Base-by-base conservation (phyloP, 2,113 vertebrate species). In the Elanoides forficatus region DNA sequence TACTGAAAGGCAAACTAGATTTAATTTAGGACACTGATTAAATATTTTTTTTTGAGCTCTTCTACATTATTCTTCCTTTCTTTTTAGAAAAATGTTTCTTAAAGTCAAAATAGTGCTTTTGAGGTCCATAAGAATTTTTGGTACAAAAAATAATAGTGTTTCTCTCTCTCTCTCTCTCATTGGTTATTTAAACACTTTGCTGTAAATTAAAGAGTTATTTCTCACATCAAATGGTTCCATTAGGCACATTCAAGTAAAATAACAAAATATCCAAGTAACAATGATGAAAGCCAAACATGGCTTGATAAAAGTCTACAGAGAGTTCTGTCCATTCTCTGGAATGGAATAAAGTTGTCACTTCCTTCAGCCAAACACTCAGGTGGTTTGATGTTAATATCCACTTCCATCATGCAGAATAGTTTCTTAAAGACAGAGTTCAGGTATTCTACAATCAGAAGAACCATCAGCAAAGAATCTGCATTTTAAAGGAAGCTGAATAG, bases 291-390 rank as follows among this genome's bases (percentile, higher is more conserved):
- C 98, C 99, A 99, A 98, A 98, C 96, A 98, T 98, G 99, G 99
- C 99, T 99, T 98, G 98, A 99, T 98, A 99, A 98, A 98, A 98
- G 97, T 98, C 97, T 98, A 98, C 95, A 95, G 94, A 98, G 96
- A 98, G 98, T 98, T 98, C 95, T 92, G 97, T 98, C 99, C 99
- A 99, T 99, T 99, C 99, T 99, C 98, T 99, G 98, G 99, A 99
- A 99, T 99, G 99, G 99, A 99, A 98, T 99, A 98, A 98, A 98
- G 98, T 97, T 97, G 97, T 98, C 98, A 98, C 98, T 97, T 98
- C 99, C 99, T 95, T 97, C 98, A 97, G 98, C 98, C 97, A 98
- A 92, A 98, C 97, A 98, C 97, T 98, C 98, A 97, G 38, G 86
- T 95, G 97, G 97, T 98, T 97, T 97, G 98, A 95, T 97, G 97